These are phyloP conservation scores for Pachliopta kotzebuea DNA, from an alignment of 2,888 invertebrate species.

Conservation along the genomic window DNA sequence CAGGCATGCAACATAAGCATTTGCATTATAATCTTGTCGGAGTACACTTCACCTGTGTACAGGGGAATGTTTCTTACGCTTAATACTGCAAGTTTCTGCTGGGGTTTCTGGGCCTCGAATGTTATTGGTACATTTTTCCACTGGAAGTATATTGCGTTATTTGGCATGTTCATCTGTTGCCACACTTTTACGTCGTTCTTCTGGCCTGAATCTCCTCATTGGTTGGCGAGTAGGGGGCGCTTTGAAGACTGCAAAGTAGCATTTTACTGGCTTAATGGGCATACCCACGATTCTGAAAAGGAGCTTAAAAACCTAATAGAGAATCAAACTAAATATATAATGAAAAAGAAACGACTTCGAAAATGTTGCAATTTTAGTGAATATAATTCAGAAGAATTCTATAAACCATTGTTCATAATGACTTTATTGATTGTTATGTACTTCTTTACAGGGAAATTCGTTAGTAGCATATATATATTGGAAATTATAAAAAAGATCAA, in stretches of 20 bases:
- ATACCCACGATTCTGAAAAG: conserved; percentile 39
- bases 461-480: conserved; percentile 50
- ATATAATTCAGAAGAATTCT: conserved; percentile 36
- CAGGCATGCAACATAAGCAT: not conserved
- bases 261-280: conserved; percentile 46
- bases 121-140: conserved; percentile 49
- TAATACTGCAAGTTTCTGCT: conserved; percentile 50
- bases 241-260: conserved; percentile 44
- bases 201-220: conserved; percentile 51
- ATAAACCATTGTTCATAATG: conserved; percentile 47
- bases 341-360: not conserved
- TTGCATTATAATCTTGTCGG: conserved; percentile 42
- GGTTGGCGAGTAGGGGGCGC: conserved; percentile 51
- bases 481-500: conserved; percentile 52
- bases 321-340: not conserved
- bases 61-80: conserved; percentile 51
- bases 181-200: conserved; percentile 38
- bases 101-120: conserved; percentile 55
- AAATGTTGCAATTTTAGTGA: not conserved
- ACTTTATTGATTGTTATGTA: conserved; percentile 45
- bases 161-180: conserved; percentile 37
- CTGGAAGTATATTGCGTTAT: conserved; percentile 49
- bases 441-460: conserved; percentile 51
- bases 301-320: conserved; percentile 44
- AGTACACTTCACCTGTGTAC: conserved; percentile 49